phyloP scores from a whole-genome alignment of 2,113 vertebrate species.

The Ardeotis arabs region DNA sequence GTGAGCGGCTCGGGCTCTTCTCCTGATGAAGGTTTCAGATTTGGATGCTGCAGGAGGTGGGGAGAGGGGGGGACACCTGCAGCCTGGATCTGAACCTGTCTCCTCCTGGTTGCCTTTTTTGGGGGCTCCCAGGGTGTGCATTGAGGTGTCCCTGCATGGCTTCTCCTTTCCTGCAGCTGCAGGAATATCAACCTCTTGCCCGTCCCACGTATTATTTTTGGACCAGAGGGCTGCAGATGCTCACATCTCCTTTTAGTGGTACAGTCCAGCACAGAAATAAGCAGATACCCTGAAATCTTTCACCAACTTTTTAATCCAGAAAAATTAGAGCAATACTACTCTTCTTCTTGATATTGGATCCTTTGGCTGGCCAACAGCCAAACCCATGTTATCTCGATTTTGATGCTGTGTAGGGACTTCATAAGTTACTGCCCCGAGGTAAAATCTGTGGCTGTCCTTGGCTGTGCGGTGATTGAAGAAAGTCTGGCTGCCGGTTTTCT shows the following conservation, averaged over 20 bases:
- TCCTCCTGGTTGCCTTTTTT: neutral
- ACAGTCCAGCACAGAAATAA: neutral
- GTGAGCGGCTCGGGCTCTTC: accelerated
- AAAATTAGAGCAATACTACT: neutral
- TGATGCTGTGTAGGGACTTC: neutral
- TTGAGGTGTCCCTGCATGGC: accelerated
- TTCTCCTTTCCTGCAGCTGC: neutral
- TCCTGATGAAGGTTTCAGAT: neutral
- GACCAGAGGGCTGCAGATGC: neutral
- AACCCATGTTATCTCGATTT: accelerated
- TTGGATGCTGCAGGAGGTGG: neutral
- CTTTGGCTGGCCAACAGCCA: neutral
- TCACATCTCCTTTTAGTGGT: neutral
- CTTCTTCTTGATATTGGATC: neutral
- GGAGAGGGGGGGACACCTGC: neutral
- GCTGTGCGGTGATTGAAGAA: neutral
- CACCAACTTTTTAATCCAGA: neutral
- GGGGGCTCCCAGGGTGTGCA: neutral
- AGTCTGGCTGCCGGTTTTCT: neutral
- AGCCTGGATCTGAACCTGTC: neutral
- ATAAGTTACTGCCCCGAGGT: neutral
- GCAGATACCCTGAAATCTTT: neutral
- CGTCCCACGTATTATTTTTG: neutral
- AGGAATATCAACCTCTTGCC: neutral
- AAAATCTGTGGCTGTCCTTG: neutral